Percentiles rank a stretch among this genome's conserved stretches.
Conservation (phyloP, 2,888 invertebrate genomes). For the Litoditis marina region DNA sequence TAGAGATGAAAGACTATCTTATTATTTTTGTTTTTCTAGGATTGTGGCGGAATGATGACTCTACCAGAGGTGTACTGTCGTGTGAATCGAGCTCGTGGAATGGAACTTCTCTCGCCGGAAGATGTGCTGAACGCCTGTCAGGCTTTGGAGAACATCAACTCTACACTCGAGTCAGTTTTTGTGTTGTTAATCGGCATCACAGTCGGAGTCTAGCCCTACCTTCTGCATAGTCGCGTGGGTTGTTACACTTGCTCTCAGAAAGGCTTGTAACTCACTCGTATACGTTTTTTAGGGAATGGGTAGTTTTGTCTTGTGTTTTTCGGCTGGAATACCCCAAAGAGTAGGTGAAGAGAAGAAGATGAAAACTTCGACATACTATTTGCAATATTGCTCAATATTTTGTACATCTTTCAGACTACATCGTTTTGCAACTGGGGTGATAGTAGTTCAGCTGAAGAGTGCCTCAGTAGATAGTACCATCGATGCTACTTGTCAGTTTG, state of each 20-base stretch:
- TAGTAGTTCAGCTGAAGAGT: constrained; percentile 80
- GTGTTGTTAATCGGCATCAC: background rate
- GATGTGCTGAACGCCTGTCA: constrained; percentile 87
- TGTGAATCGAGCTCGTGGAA: constrained; percentile 89
- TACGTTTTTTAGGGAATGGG: no score
- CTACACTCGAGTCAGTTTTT: constrained; percentile 63
- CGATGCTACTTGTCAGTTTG: constrained; percentile 62
- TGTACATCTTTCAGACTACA: constrained; percentile 68
- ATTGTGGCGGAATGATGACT: constrained; percentile 92
- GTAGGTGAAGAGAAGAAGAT: no score
- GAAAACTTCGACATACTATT: no score
- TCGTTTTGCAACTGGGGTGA: constrained; percentile 89
- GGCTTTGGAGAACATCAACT: constrained; percentile 61
- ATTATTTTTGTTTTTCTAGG: constrained; percentile 65
- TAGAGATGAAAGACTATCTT: no score
- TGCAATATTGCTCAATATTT: no score
- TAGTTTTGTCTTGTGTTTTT: no score
- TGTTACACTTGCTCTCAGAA: no score
- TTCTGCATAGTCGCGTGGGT: no score
- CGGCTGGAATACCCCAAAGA: no score
- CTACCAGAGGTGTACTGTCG: constrained; percentile 93
- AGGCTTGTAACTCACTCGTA: no score
- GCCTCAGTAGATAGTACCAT: constrained; percentile 65
- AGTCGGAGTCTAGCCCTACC: no score
- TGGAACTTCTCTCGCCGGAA: constrained; percentile 92